Percentiles rank a stretch among this genome's conserved stretches.
Conservation (phyloP, 2,888 invertebrate species). For the Orgyia antiqua region DNA sequence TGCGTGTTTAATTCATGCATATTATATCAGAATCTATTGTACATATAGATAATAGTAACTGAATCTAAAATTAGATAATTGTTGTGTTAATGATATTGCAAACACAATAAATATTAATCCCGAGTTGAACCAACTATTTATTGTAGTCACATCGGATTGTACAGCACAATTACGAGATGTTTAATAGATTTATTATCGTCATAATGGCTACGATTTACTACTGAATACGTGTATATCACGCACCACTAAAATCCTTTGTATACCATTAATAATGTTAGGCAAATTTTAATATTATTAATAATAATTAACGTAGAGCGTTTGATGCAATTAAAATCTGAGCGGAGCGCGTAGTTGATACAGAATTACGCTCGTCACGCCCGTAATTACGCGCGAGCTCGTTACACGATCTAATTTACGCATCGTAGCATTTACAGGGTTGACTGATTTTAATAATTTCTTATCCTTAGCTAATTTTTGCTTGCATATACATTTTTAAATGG, state of each 20-base stretch:
- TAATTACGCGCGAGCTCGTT: constrained; percentile 36
- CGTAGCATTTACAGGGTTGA: constrained; percentile 10
- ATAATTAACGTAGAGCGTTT: constrained; percentile 27
- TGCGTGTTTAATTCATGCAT: too few species aligned
- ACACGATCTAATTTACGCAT: constrained; percentile 6
- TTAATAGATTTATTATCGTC: too few species aligned
- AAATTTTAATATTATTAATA: constrained; percentile 36
- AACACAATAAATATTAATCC: too few species aligned
- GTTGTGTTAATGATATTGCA: too few species aligned
- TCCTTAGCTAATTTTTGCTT: not conserved
- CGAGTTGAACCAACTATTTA: too few species aligned
- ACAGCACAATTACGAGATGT: too few species aligned
- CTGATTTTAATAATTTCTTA: constrained; percentile 12
- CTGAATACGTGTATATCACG: not conserved
- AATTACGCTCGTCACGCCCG: constrained; percentile 44
- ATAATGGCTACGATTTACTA: too few species aligned
- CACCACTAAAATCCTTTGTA: not conserved
- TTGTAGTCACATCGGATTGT: too few species aligned
- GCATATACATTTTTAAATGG: constrained; percentile 3
- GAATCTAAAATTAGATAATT: too few species aligned
- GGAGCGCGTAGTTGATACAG: constrained; percentile 31
- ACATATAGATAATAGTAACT: too few species aligned
- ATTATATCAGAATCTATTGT: too few species aligned
- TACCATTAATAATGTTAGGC: constrained; percentile 16
- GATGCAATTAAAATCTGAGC: constrained; percentile 48